Evolutionary conservation across 2,888 invertebrate genomes (phyloP).

Genomic region (Machimus atricapillus): DNA sequence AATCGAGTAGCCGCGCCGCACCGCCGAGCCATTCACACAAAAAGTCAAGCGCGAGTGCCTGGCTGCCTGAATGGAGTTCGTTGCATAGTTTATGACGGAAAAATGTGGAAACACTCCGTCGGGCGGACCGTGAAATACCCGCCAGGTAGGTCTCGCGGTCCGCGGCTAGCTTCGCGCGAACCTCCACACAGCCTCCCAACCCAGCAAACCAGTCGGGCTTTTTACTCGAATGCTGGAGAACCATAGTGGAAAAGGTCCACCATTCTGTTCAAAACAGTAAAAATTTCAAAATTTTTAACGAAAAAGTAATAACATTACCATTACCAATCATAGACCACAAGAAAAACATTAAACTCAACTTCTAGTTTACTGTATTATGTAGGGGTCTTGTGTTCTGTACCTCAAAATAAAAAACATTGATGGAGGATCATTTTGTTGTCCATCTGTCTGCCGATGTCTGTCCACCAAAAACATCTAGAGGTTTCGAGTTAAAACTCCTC

Average conservation of each 20-base stretch:
- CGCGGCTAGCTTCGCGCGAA: background rate
- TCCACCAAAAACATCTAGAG: too few relatives aligned
- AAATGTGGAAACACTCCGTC: background rate
- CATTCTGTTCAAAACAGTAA: background rate
- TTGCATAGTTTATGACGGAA: conserved; percentile 23
- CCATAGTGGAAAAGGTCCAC: background rate
- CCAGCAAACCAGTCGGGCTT: background rate
- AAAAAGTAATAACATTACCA: too few relatives aligned
- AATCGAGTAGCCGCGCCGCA: background rate
- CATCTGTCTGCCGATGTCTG: too few relatives aligned
- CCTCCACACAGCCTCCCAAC: background rate
- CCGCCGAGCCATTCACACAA: background rate
- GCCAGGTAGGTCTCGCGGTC: background rate
- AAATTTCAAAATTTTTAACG: too few relatives aligned
- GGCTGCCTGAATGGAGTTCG: background rate
- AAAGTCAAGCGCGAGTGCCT: background rate
- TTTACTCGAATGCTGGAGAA: background rate
- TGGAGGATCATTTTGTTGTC: too few relatives aligned
- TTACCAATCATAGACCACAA: too few relatives aligned
- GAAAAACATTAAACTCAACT: too few relatives aligned
- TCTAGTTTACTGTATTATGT: too few relatives aligned
- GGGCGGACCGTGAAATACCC: background rate
- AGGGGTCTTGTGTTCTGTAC: too few relatives aligned
- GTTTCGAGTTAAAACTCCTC: too few relatives aligned
- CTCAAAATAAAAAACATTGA: too few relatives aligned